A percentile compares a stretch with the other conserved stretches of the same genome.
phyloP scores from a whole-genome alignment of 2,888 invertebrate species.

The Papilio demoleus region DNA sequence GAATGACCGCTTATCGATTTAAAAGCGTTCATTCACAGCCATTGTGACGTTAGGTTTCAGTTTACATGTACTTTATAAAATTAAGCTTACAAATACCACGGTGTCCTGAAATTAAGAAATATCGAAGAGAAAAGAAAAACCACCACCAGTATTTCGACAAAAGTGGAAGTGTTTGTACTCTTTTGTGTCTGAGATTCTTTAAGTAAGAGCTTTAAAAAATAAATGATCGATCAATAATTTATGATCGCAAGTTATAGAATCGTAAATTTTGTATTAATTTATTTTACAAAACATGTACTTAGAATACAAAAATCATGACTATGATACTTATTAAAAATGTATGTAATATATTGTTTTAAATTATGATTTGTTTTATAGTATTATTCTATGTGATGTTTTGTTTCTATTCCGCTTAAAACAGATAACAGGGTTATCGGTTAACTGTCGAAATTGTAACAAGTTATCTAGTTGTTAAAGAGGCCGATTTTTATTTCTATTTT shows the following conservation, averaged over 20 bases:
- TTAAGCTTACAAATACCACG: conserved; percentile 1
- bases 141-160: neutral
- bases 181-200: neutral
- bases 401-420: conserved; percentile 62
- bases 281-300: neutral
- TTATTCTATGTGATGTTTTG: conserved; percentile 43
- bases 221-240: neutral
- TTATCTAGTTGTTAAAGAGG: conserved; percentile 65
- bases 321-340: neutral
- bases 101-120: neutral
- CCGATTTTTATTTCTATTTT: conserved; percentile 50
- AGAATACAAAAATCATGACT: neutral
- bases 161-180: neutral
- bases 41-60: conserved; percentile 47
- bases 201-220: neutral
- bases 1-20: conserved; percentile 70
- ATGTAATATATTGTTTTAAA: neutral
- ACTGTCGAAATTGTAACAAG: conserved; percentile 72
- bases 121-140: neutral
- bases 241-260: neutral
- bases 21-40: conserved; percentile 73
- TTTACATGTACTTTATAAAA: conserved; percentile 11
- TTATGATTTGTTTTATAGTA: conserved; percentile 21
- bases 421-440: conserved; percentile 72
- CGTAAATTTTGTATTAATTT: neutral